Evolutionary conservation across 2,797 vertebrate genomes (phyloP), one percentile per base, ranked within the genome.

Genomic region (Scarus forsteni): DNA sequence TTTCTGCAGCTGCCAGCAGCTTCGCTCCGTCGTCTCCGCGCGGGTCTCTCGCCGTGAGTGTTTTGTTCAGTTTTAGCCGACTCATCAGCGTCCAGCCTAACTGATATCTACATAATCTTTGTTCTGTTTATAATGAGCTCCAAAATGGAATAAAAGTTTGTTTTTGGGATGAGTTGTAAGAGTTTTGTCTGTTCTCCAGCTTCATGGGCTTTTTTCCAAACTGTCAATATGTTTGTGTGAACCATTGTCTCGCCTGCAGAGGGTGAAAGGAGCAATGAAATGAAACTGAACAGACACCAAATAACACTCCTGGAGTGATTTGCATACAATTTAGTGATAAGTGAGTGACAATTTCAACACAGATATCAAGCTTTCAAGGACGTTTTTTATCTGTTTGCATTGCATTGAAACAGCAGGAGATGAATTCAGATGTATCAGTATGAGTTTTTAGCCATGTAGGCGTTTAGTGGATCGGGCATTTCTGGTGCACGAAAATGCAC

Each of bases 1-100:
- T 48, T 55, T 63, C 0, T 71, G 52, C 56, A 76, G 56, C 14
- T 15, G 44, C 34, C 56, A 76, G 73, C 61, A 66, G 39, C 57
- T 44, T 51, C 42, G 16, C 10, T 18, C 53, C 27, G 16, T 54
- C 12, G 11, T 56, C 2, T 15, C 46, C 5, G 60, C 12, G 8
- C 4, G 6, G 43, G 39, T 69, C 40, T 45, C 48, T 19, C 40
- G 14, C 36, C 0, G 34, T 53, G 5, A 5, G 27, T 34, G 27
- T 34, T 49, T 10, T 36, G 38, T 36, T 27, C 13, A 14, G 14
- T 62, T 54, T 36, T 27, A 6, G 49, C 49, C 49, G 49, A 42
- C 52, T 62, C 36, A 70, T 43, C 44, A 11, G 49, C 2, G 18
- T 18, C 51, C 51, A 35, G 18, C n/a, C 39, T 35, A n/a, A 46